Percentiles rank a stretch among this genome's conserved stretches.
phyloP scores from a whole-genome alignment of 2,888 invertebrate species.

The Stenchaetothrips biformis region DNA sequence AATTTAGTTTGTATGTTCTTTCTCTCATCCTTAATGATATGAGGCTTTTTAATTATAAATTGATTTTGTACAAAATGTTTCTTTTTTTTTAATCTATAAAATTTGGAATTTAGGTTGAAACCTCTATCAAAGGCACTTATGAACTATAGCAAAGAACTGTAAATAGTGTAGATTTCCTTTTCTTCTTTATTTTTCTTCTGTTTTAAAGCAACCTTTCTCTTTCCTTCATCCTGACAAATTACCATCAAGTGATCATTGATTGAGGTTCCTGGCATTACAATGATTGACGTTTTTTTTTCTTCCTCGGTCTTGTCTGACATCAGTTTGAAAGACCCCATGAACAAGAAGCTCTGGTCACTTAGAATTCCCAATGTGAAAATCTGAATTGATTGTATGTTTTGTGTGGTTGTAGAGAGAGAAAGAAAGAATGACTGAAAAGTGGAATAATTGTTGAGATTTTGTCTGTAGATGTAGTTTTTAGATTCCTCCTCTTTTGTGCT shows the following conservation, averaged over 20 bases:
- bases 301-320: neutral
- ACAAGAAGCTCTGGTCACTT: constrained; percentile 22
- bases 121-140: constrained; percentile 4
- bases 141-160: constrained; percentile 21
- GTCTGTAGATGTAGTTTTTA: constrained; percentile 6
- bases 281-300: neutral
- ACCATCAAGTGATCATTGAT: neutral
- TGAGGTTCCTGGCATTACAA: neutral
- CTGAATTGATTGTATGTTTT: constrained; percentile 1
- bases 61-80: constrained; percentile 22
- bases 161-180: constrained; percentile 17
- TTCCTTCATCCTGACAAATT: neutral
- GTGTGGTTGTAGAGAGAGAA: constrained; percentile 23
- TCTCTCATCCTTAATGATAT: neutral
- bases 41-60: neutral
- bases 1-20: constrained; percentile 1
- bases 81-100: neutral
- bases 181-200: neutral
- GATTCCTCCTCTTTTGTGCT: constrained; percentile 15
- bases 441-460: constrained; percentile 15
- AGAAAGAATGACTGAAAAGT: constrained; percentile 23
- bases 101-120: neutral
- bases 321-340: neutral
- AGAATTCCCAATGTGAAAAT: constrained; percentile 6
- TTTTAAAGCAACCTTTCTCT: neutral